Evolutionary conservation across 2,888 invertebrate genomes (phyloP), one percentile per base, ranked within the genome.

Genomic region (Arge pagana): DNA sequence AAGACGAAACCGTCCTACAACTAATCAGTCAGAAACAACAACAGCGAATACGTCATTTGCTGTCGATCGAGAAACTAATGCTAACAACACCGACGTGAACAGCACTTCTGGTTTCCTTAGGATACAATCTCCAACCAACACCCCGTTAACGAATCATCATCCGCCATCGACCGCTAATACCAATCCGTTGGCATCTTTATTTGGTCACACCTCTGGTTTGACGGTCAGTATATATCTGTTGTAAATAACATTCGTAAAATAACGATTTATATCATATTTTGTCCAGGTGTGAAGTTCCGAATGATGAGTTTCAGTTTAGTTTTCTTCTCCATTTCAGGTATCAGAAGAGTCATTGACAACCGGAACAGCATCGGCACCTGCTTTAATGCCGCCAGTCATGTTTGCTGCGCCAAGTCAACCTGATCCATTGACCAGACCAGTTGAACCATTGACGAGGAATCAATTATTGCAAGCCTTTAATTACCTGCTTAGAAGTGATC

Each of bases 401-500:
- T 92, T 92, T 69, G 81, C 67, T 62, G 78, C 70, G 66, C 81
- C 62, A 58, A 79, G 65, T 53, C 69, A 71, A 2, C 65, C 72
- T 1, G 70, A 69, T 31, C 60, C 66, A 5, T 49, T 71, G 10
- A 63, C 60, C 39, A 64, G 74, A 59, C 71, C 73, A 33, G 80
- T 86, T 1, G 89, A 91, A 73, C 90, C 93, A 11, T 81, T 96
- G 43, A 94, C 92, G 36, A 87, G 88, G 74, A 89, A 90, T 71
- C 96, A 96, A 75, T 81, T 96, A 55, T 85, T 91, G 26, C 93
- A 95, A 79, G 93, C 95, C 21, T 86, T 96, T 70, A 86, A 88
- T 65, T 89, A 93, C 79, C 82, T 96, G 52, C 80, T 95, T 52
- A 89, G 90, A 79, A 89, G 89, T 77, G 94, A 96, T 76, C 83